These are phyloP conservation scores for Anolis apletophallus DNA, from an alignment of 2,797 vertebrate genomes.

Conservation along the genomic window DNA sequence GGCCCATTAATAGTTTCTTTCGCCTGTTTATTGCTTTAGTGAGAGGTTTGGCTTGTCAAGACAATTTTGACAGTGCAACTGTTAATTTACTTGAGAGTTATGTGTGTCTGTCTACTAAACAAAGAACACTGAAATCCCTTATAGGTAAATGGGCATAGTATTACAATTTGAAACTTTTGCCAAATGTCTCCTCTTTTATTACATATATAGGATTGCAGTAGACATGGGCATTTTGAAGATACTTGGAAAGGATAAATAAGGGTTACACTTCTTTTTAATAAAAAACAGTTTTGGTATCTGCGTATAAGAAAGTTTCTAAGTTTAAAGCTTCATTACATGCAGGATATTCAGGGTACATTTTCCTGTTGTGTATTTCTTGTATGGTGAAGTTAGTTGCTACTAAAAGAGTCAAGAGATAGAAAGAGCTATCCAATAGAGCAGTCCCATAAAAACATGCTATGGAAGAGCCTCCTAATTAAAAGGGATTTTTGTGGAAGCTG, in stretches of 20 bases:
- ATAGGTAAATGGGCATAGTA: not conserved
- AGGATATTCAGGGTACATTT: not conserved
- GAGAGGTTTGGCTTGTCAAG: not conserved
- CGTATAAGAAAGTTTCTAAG: slow-evolving; percentile 12
- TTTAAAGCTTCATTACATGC: not conserved
- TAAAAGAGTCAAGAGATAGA: not conserved
- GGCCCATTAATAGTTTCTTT: no score
- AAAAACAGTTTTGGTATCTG: not conserved
- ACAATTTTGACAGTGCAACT: not conserved
- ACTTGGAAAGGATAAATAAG: not conserved
- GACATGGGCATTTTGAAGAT: rapidly evolving
- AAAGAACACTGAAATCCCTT: not conserved
- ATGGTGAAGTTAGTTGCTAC: not conserved
- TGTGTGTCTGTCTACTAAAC: not conserved
- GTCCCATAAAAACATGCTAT: not conserved
- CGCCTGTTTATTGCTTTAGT: not conserved
- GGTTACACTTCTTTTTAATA: not conserved
- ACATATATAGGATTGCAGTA: not conserved
- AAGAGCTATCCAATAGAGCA: not conserved
- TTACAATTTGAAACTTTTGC: not conserved
- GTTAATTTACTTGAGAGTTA: not conserved
- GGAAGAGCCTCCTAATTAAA: not conserved
- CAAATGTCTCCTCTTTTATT: not conserved
- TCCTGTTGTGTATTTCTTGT: not conserved
- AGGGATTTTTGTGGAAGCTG: not conserved